Evolutionary conservation across 2,113 vertebrate species (phyloP).

Genomic region (Sinocyclocheilus anshuiensis): DNA sequence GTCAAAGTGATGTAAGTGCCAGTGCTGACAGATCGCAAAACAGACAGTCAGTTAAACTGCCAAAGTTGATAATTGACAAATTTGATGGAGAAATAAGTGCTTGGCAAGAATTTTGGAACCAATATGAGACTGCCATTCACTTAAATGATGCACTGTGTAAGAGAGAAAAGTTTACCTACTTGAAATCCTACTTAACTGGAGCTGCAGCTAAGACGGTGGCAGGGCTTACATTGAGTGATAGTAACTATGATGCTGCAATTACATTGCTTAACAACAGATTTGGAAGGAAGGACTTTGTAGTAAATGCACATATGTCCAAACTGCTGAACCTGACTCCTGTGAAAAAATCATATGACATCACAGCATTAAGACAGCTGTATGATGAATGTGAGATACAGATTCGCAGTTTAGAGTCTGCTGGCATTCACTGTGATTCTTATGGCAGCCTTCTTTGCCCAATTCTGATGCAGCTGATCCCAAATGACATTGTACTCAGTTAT

Average conservation of each 20-base stretch:
- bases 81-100: background rate
- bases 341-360: slow-evolving; percentile 14
- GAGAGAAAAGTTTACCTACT: background rate
- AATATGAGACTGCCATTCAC: background rate
- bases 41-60: background rate
- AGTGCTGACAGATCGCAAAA: background rate
- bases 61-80: background rate
- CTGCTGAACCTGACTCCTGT: slow-evolving; percentile 33
- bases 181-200: background rate
- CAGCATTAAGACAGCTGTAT: slow-evolving; percentile 37
- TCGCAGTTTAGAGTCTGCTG: background rate
- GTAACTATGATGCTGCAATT: slow-evolving; percentile 23
- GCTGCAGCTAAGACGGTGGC: background rate
- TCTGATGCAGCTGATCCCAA: background rate
- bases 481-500: background rate
- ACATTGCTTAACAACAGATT: slow-evolving; percentile 11
- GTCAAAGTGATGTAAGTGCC: background rate
- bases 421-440: background rate
- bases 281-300: slow-evolving; percentile 35
- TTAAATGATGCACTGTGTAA: background rate
- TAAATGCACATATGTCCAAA: slow-evolving; percentile 41
- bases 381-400: slow-evolving; percentile 42
- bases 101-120: background rate
- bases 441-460: background rate
- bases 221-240: slow-evolving; percentile 12